These are phyloP conservation scores for Oryzias melastigma DNA, from an alignment of 2,113 vertebrate genomes.

Conservation along the genomic window DNA sequence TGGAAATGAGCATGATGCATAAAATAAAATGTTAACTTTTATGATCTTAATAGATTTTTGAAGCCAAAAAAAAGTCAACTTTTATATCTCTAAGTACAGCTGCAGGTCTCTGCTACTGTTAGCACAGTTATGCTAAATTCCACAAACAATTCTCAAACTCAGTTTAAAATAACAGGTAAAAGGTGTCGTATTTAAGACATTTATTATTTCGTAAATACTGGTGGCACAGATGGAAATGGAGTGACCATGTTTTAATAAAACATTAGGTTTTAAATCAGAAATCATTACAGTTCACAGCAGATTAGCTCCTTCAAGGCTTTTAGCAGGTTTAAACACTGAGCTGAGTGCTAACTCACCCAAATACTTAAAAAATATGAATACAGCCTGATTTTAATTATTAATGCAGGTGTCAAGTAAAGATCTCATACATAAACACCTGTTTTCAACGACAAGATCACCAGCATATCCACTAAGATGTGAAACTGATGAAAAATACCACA, in stretches of 20 bases:
- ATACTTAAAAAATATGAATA: not conserved
- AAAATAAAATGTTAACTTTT: no score
- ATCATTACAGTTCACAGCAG: slow-evolving; percentile 4
- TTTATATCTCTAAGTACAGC: no score
- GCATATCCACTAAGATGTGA: slow-evolving; percentile 17
- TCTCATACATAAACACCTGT: no score
- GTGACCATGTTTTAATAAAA: slow-evolving; percentile 33
- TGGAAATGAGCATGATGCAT: no score
- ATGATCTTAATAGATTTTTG: no score
- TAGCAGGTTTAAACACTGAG: not conserved
- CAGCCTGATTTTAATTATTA: not conserved
- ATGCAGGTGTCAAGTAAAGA: no score
- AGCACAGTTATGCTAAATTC: not conserved
- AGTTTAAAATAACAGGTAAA: not conserved
- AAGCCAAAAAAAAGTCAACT: no score
- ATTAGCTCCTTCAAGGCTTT: slow-evolving; percentile 17
- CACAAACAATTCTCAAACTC: not conserved
- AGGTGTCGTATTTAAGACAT: no score
- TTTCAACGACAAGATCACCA: no score
- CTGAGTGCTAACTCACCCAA: slow-evolving; percentile 10
- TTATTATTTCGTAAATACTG: slow-evolving; percentile 24
- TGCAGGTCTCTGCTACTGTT: not conserved
- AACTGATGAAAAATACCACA: slow-evolving; percentile 2
- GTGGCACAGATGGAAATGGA: slow-evolving; percentile 9
- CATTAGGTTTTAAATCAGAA: slow-evolving; percentile 4